Conservation (phyloP, 2,888 invertebrate species). For the Lepidocyrtinus sp. region DNA sequence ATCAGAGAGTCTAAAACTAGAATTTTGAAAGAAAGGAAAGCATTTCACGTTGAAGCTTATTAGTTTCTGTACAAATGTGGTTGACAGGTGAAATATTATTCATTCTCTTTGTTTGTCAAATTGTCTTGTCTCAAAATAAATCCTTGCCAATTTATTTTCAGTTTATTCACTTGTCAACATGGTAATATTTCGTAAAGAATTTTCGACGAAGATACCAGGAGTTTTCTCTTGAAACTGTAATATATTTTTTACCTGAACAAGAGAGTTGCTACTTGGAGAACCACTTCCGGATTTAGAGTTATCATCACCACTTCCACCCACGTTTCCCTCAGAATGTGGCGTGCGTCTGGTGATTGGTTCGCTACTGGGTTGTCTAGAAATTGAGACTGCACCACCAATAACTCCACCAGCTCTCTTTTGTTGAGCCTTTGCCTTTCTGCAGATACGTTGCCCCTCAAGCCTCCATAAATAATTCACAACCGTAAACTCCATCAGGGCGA, state of each 20-base stretch:
- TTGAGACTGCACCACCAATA: slow-evolving; percentile 10
- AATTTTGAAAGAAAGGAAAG: too few species aligned
- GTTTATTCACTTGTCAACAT: too few species aligned
- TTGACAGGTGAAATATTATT: too few species aligned
- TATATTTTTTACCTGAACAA: slow-evolving; percentile 48
- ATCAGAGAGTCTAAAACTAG: too few species aligned
- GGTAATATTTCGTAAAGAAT: too few species aligned
- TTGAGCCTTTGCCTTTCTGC: slow-evolving; percentile 34
- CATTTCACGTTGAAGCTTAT: too few species aligned
- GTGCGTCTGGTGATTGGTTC: slow-evolving; percentile 44
- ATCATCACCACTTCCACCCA: slow-evolving; percentile 23
- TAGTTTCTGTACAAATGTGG: too few species aligned
- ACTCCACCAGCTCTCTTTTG: slow-evolving; percentile 23
- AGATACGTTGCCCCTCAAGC: slow-evolving; percentile 36
- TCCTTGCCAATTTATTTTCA: too few species aligned
- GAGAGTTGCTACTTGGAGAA: slow-evolving; percentile 48
- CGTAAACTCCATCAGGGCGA: slow-evolving; percentile 74
- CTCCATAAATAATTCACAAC: slow-evolving; percentile 73
- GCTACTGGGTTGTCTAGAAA: slow-evolving; percentile 42
- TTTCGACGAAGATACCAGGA: too few species aligned
- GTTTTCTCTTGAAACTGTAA: too few species aligned
- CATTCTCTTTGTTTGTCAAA: too few species aligned
- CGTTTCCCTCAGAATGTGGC: slow-evolving; percentile 18
- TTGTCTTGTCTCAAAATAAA: too few species aligned
- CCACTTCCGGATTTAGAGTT: slow-evolving; percentile 35